Percentiles rank a stretch among this genome's conserved stretches.
These are phyloP conservation scores for Parotia lawesii DNA, from an alignment of 2,113 vertebrate species.

Conservation along the genomic window DNA sequence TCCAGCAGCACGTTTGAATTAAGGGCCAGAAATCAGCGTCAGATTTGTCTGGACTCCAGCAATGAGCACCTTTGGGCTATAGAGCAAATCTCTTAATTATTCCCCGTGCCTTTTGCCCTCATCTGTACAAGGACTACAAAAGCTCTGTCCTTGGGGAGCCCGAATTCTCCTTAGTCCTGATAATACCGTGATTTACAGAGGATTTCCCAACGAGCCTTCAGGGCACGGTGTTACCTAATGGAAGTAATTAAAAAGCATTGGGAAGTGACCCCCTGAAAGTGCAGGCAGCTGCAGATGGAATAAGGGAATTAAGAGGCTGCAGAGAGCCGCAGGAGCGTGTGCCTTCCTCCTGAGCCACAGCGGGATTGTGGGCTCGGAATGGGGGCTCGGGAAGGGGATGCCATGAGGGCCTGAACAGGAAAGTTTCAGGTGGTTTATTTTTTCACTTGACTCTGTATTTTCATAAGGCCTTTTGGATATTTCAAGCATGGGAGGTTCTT, in stretches of 20 bases:
- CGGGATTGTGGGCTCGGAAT: accelerated
- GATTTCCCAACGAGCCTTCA: background rate
- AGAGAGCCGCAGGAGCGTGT: accelerated
- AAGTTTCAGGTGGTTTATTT: background rate
- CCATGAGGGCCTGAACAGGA: background rate
- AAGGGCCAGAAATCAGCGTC: slow-evolving; percentile 24
- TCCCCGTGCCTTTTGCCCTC: slow-evolving; percentile 7
- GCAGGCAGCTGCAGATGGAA: background rate
- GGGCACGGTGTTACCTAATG: background rate
- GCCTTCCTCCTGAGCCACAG: accelerated
- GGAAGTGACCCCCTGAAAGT: slow-evolving; percentile 16
- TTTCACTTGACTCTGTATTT: background rate
- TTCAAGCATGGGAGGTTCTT: background rate
- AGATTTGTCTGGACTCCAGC: background rate
- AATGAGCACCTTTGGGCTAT: background rate
- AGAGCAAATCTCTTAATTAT: slow-evolving; percentile 51
- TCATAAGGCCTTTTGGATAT: background rate
- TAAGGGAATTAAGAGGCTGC: background rate
- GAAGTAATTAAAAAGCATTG: slow-evolving; percentile 34
- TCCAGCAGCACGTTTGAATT: background rate
- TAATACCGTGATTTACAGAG: slow-evolving; percentile 9
- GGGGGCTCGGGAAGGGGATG: accelerated
- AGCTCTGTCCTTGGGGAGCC: slow-evolving; percentile 35
- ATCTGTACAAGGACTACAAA: background rate
- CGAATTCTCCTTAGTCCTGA: background rate